phyloP scores from a whole-genome alignment of 2,888 invertebrate species.

The Cryptocephalus primarius region DNA sequence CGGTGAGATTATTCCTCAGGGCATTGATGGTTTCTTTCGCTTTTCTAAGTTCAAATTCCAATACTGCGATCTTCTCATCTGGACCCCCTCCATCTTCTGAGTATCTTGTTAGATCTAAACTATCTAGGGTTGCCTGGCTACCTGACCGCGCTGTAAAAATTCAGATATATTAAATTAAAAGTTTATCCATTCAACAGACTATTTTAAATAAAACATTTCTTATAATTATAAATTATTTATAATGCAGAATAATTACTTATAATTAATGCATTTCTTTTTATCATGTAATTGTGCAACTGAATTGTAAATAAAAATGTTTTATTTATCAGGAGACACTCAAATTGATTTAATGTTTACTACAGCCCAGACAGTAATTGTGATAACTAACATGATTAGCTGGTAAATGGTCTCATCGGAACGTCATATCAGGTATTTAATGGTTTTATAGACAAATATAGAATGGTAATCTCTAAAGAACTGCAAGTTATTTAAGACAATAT shows the following conservation, averaged over 20 bases:
- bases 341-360: no score
- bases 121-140: conserved; percentile 79
- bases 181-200: not conserved
- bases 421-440: no score
- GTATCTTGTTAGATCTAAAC: conserved; percentile 72
- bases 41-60: conserved; percentile 81
- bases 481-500: no score
- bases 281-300: no score
- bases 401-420: no score
- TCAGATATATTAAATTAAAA: conserved; percentile 1
- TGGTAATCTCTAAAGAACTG: no score
- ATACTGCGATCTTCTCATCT: conserved; percentile 68
- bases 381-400: no score
- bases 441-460: no score
- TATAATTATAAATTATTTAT: not conserved
- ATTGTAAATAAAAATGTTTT: no score
- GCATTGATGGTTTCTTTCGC: conserved; percentile 78
- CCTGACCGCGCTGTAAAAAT: conserved; percentile 56
- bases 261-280: not conserved
- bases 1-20: conserved; percentile 69
- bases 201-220: no score
- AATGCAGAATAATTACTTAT: not conserved
- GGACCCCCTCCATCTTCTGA: conserved; percentile 81
- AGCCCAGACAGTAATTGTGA: no score
- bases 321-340: no score